Conservation (phyloP, 2,113 vertebrate genomes). For the Microtus montanus region DNA sequence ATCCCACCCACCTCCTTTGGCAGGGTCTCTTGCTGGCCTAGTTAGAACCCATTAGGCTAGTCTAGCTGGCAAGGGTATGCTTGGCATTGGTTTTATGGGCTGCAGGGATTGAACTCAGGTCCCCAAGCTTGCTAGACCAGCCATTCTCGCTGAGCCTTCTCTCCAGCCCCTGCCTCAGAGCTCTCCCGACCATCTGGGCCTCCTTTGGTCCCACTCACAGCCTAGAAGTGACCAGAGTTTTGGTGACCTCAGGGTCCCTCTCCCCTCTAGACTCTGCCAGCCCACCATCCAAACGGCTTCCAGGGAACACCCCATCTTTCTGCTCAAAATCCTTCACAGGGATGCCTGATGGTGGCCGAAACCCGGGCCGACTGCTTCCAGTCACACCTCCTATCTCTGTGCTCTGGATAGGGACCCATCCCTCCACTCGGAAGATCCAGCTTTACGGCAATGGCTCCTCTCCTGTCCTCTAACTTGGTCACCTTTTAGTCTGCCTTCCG, state of each 20-base stretch:
- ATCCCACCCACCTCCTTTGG: not conserved
- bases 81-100: not conserved
- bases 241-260: too few species aligned
- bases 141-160: not conserved
- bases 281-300: not conserved
- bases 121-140: not conserved
- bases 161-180: not conserved
- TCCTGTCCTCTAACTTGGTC: not conserved
- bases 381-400: not conserved
- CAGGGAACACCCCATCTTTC: not conserved
- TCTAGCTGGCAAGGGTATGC: not conserved
- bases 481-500: not conserved
- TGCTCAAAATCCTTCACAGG: constrained; percentile 14
- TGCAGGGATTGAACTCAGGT: not conserved
- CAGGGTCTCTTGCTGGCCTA: not conserved
- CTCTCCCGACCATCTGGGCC: not conserved
- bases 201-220: not conserved
- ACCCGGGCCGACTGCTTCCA: not conserved
- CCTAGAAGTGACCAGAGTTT: not conserved
- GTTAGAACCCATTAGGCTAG: not conserved
- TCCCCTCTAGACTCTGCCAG: not conserved
- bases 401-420: not conserved
- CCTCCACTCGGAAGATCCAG: not conserved
- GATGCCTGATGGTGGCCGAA: not conserved
- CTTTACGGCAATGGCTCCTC: not conserved